These are phyloP conservation scores for Platynereis dumerilii DNA, from an alignment of 2,888 invertebrate genomes.

Conservation along the genomic window DNA sequence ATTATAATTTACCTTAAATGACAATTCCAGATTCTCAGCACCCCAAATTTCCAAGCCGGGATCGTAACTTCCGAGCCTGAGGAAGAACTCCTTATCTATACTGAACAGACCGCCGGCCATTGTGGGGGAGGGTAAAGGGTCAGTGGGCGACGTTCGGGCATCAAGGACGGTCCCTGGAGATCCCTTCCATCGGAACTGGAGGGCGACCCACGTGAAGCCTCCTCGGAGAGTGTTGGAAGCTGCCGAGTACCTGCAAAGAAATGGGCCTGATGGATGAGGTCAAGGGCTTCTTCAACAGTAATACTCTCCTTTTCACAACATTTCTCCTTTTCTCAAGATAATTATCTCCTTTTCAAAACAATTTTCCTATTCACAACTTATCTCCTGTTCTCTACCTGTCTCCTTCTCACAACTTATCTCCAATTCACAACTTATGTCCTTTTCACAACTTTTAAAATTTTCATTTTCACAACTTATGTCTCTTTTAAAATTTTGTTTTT, in stretches of 20 bases:
- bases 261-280: no score
- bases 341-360: no score
- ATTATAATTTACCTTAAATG: slow-evolving; percentile 34
- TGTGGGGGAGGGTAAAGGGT: slow-evolving; percentile 74
- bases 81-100: slow-evolving; percentile 89
- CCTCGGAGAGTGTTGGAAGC: slow-evolving; percentile 73
- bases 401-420: no score
- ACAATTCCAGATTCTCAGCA: slow-evolving; percentile 86
- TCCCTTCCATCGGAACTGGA: slow-evolving; percentile 28
- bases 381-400: no score
- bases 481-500: no score
- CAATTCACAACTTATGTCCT: no score
- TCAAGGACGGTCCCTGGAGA: not conserved
- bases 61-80: slow-evolving; percentile 91
- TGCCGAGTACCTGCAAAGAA: slow-evolving; percentile 13
- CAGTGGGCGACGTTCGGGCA: no score
- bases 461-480: no score
- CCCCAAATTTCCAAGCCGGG: slow-evolving; percentile 99
- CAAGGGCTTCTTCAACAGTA: not conserved
- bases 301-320: not conserved
- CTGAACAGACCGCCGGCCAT: slow-evolving; percentile 98
- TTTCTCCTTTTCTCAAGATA: no score
- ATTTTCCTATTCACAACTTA: no score
- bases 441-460: no score
- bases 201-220: slow-evolving; percentile 84